A percentile compares a stretch with the other conserved stretches of the same genome.
Evolutionary conservation across 1,140 invertebrate species (phyloP).

Genomic region (Radopholus similis): DNA sequence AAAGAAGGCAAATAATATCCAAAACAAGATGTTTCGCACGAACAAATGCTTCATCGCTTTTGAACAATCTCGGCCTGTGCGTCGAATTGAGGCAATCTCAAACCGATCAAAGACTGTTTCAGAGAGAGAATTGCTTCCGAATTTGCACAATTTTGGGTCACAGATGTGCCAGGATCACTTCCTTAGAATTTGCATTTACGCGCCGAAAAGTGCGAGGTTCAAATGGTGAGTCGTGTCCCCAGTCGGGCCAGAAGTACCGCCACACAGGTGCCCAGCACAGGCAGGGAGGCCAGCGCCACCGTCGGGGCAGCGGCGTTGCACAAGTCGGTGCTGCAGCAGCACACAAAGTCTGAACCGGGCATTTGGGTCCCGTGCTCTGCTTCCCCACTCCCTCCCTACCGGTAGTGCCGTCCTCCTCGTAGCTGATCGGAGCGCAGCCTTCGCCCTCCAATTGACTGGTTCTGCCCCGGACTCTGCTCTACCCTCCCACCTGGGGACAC

Average conservation of each 20-base stretch:
- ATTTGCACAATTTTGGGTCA: neutral
- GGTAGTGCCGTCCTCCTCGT: constrained; percentile 28
- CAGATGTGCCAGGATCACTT: neutral
- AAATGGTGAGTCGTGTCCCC: neutral
- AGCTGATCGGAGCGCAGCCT: constrained; percentile 27
- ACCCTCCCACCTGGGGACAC: constrained; percentile 30
- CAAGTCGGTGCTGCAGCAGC: constrained; percentile 16
- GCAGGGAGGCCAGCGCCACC: neutral
- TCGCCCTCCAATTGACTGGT: constrained; percentile 14
- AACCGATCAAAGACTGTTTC: too few species aligned
- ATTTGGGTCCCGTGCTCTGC: neutral
- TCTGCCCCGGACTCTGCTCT: constrained; percentile 1
- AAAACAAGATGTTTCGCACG: too few species aligned
- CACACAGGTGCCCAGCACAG: neutral
- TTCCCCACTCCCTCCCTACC: constrained; percentile 5
- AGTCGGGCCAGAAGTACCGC: neutral
- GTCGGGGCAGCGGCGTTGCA: constrained; percentile 5
- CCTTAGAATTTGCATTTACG: neutral
- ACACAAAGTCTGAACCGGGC: constrained; percentile 17
- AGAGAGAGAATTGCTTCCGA: too few species aligned
- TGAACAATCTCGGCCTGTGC: too few species aligned
- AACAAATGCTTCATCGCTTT: too few species aligned
- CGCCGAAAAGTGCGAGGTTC: neutral
- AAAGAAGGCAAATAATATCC: too few species aligned
- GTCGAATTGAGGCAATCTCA: too few species aligned